A percentile compares a stretch with the other conserved stretches of the same genome.
Conservation (phyloP, 2,113 vertebrate genomes). For the Sminthopsis crassicaudata region DNA sequence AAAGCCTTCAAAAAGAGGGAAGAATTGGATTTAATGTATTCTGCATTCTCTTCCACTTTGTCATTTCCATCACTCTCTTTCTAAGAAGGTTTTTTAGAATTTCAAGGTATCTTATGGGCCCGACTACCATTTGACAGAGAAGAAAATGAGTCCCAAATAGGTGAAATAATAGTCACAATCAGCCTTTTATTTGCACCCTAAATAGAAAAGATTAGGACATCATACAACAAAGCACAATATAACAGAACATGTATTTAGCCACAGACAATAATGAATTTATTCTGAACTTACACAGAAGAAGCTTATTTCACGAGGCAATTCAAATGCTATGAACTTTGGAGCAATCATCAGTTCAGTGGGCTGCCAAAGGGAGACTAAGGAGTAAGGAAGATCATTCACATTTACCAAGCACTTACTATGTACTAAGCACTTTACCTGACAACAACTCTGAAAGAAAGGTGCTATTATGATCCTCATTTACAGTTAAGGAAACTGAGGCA, state of each 20-base stretch:
- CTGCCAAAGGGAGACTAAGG: background rate
- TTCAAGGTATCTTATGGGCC: background rate
- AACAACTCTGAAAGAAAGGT: background rate
- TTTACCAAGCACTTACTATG: background rate
- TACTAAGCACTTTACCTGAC: background rate
- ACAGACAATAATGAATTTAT: background rate
- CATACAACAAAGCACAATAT: background rate
- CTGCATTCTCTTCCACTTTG: background rate
- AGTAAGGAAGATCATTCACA: background rate
- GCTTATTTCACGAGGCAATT: background rate
- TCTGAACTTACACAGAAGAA: background rate
- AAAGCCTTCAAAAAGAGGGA: background rate
- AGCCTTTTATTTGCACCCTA: background rate
- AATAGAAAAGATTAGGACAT: background rate
- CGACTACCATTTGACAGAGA: background rate
- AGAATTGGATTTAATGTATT: background rate
- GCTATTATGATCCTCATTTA: background rate
- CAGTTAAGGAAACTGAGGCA: background rate
- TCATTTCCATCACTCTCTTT: background rate
- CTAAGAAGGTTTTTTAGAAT: background rate
- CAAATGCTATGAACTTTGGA: background rate
- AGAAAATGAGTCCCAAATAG: constrained; percentile 6
- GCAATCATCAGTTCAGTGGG: background rate
- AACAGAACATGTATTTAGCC: background rate
- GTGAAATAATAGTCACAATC: background rate